Conservation (phyloP, 2,113 vertebrate species). For the Myrmecobius fasciatus region DNA sequence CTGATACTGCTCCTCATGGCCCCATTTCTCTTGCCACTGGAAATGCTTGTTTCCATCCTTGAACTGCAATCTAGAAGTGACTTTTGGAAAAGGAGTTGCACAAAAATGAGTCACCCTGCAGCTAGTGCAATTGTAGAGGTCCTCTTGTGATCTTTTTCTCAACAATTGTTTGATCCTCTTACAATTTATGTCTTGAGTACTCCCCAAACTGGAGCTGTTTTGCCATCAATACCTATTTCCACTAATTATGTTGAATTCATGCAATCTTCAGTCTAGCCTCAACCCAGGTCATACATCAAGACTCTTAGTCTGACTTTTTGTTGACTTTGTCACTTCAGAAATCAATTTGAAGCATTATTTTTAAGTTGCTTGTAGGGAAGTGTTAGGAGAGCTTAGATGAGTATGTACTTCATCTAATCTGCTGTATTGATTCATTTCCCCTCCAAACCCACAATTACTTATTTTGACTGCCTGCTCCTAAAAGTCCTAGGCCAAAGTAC, state of each 20-base stretch:
- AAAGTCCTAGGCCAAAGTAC: neutral
- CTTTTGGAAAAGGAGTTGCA: rapidly evolving
- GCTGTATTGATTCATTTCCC: too few relatives aligned
- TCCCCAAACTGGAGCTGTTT: neutral
- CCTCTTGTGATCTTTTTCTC: neutral
- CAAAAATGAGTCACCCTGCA: neutral
- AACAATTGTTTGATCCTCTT: neutral
- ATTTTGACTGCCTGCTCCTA: neutral
- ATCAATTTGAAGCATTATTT: neutral
- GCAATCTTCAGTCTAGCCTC: rapidly evolving
- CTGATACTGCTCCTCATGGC: neutral
- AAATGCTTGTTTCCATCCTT: neutral
- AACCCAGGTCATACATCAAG: neutral
- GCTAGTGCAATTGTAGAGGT: neutral
- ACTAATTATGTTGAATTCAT: neutral
- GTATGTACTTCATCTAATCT: neutral
- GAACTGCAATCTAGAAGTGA: neutral
- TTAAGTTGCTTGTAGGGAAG: neutral
- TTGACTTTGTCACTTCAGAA: neutral
- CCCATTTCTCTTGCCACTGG: neutral
- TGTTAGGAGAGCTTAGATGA: neutral
- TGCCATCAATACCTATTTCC: neutral
- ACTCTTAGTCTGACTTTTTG: neutral
- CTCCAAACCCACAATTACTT: neutral
- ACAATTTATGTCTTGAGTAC: neutral